These are phyloP conservation scores for Dicaeum eximium DNA, from an alignment of 2,113 vertebrate species.

Conservation along the genomic window DNA sequence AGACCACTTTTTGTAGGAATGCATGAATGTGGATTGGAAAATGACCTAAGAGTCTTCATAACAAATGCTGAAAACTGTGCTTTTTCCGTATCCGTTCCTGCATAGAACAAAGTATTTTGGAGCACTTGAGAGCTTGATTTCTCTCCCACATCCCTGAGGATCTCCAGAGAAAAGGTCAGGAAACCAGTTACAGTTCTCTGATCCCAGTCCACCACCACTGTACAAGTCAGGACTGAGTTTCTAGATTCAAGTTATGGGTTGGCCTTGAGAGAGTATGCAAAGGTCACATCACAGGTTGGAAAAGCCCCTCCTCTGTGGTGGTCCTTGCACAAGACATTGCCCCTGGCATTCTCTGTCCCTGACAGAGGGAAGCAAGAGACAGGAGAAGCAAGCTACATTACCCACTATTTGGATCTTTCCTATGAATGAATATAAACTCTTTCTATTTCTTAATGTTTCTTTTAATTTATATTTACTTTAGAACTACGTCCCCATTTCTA, in stretches of 20 bases:
- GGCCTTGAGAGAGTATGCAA: background rate
- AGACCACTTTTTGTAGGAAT: background rate
- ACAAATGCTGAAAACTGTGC: background rate
- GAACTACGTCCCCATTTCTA: background rate
- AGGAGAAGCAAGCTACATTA: background rate
- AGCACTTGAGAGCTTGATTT: background rate
- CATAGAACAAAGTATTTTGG: background rate
- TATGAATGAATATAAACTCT: background rate
- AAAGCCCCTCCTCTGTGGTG: background rate
- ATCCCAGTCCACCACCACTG: background rate
- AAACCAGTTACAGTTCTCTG: background rate
- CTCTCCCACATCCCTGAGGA: background rate
- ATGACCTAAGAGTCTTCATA: background rate
- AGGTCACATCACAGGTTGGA: background rate
- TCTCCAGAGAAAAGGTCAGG: background rate
- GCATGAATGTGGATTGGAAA: background rate
- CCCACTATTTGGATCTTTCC: background rate
- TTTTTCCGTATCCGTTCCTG: background rate
- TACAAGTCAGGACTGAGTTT: background rate
- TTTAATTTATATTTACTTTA: slow-evolving; percentile 13
- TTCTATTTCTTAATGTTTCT: background rate
- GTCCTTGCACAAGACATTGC: background rate
- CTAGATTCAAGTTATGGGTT: background rate
- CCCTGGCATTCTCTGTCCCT: background rate
- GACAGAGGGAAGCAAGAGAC: background rate